These are phyloP conservation scores for Napeogenes sylphis DNA, from an alignment of 2,888 invertebrate species.

Conservation along the genomic window DNA sequence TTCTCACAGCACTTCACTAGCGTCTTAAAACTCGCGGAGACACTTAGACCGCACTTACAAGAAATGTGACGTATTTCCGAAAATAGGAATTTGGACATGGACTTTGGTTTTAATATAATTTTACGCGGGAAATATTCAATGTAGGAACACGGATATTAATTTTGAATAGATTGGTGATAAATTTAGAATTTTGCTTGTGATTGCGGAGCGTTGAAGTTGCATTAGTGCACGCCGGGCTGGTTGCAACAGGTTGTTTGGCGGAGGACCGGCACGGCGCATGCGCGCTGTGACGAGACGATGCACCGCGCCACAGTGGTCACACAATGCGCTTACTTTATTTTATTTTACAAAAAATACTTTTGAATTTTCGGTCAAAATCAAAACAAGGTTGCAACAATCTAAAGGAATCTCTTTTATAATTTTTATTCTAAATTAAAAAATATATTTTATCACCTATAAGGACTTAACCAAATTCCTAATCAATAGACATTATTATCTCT, in stretches of 20 bases:
- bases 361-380: no score
- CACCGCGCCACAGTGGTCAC: constrained; percentile 59
- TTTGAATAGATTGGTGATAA: constrained; percentile 27
- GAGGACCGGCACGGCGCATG: constrained; percentile 55
- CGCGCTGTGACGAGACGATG: constrained; percentile 51
- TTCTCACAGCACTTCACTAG: constrained; percentile 59
- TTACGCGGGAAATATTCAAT: constrained; percentile 10
- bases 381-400: no score
- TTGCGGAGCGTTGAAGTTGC: constrained; percentile 60
- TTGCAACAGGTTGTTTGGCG: constrained; percentile 77
- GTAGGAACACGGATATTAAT: constrained; percentile 24
- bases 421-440: no score
- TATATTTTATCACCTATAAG: no score
- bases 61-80: constrained; percentile 35
- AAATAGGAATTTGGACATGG: constrained; percentile 9
- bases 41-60: constrained; percentile 52
- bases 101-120: no score
- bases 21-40: constrained; percentile 55
- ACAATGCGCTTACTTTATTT: background rate
- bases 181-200: constrained; percentile 41
- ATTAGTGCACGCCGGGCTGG: constrained; percentile 69
- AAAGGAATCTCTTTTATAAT: no score
- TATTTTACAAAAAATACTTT: no score
- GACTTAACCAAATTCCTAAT: background rate
- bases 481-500: background rate